These are phyloP conservation scores for Lepisosteus osseus DNA, from an alignment of 2,113 vertebrate genomes.

Conservation along the genomic window DNA sequence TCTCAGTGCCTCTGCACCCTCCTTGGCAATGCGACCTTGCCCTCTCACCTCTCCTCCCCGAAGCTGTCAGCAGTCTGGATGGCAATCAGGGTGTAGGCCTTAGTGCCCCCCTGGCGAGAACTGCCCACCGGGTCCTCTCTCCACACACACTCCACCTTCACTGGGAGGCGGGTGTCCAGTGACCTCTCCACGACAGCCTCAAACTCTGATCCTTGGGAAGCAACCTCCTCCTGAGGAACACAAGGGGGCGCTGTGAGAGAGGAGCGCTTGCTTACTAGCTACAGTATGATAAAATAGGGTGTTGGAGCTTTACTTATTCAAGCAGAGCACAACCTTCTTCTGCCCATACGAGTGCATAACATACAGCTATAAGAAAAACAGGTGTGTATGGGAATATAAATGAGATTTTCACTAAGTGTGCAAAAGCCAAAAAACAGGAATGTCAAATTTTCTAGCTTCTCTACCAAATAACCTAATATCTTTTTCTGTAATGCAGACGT, in stretches of 20 bases:
- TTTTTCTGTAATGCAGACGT: too few relatives aligned
- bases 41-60: conserved; percentile 12
- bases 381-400: not conserved
- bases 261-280: too few relatives aligned
- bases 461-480: too few relatives aligned
- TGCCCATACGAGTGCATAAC: too few relatives aligned
- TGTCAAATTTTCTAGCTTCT: too few relatives aligned
- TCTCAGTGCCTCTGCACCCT: too few relatives aligned
- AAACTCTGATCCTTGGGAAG: not conserved
- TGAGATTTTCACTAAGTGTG: not conserved
- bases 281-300: too few relatives aligned
- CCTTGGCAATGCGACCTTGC: not conserved
- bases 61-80: conserved; percentile 2
- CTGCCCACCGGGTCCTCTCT: conserved; percentile 2
- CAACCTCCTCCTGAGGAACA: conserved; percentile 9
- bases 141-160: conserved; percentile 18
- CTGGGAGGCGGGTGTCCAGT: not conserved
- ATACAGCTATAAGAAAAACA: not conserved
- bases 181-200: not conserved
- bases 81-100: conserved; percentile 17
- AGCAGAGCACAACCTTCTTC: too few relatives aligned
- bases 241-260: too few relatives aligned
- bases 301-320: too few relatives aligned
- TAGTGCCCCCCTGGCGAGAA: not conserved
- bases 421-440: too few relatives aligned